Evolutionary conservation across 2,888 invertebrate genomes (phyloP).

Genomic region (Brachypterus glaber): DNA sequence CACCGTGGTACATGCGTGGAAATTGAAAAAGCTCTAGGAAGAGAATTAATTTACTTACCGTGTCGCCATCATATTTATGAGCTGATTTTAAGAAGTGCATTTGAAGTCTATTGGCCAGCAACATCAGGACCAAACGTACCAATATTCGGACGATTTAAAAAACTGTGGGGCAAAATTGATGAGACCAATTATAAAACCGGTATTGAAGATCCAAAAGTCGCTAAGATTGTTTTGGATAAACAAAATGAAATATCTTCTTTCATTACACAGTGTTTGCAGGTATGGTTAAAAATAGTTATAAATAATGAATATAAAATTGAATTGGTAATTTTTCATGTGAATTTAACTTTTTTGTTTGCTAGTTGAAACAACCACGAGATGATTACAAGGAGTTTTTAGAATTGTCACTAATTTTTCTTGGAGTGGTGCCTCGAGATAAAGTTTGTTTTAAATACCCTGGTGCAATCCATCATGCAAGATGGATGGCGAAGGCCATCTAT

Average conservation of each 20-base stretch:
- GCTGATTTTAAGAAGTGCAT: neutral
- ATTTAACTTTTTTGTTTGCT: neutral
- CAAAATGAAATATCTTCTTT: neutral
- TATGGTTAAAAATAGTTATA: too few relatives aligned
- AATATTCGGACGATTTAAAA: neutral
- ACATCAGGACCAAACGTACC: neutral
- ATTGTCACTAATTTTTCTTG: slow-evolving; percentile 17
- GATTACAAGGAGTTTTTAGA: neutral
- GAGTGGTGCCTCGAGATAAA: slow-evolving; percentile 11
- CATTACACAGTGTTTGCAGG: neutral
- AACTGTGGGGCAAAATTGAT: neutral
- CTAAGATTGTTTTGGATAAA: neutral
- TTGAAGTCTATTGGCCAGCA: neutral
- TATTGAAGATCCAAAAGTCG: neutral
- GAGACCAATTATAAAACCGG: neutral
- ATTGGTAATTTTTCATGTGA: neutral
- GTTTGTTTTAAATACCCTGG: slow-evolving; percentile 17
- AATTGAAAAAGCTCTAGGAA: neutral
- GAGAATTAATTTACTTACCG: neutral
- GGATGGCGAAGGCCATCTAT: slow-evolving; percentile 22
- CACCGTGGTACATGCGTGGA: neutral
- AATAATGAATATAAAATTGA: neutral
- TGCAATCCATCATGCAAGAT: slow-evolving; percentile 19
- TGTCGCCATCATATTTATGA: neutral
- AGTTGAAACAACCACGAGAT: neutral